A percentile compares a stretch with the other conserved stretches of the same genome.
Conservation (phyloP, 2,113 vertebrate species). For the Apistogramma diplotaenia region DNA sequence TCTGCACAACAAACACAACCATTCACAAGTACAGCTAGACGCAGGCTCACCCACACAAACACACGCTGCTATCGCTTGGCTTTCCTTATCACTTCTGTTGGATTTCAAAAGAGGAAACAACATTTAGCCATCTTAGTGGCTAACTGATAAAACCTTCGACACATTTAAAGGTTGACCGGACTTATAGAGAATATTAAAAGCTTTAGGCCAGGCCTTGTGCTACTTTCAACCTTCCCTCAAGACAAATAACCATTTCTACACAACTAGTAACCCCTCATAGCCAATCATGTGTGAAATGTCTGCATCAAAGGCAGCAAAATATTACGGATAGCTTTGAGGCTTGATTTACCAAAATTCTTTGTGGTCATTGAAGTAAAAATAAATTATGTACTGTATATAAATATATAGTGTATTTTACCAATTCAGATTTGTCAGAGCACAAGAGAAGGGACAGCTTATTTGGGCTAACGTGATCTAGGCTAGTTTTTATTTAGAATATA, state of each 20-base stretch:
- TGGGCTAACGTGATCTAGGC: background rate
- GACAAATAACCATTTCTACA: slow-evolving; percentile 18
- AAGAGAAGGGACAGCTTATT: background rate
- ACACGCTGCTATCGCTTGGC: slow-evolving; percentile 21
- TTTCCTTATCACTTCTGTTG: slow-evolving; percentile 49
- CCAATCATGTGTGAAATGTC: slow-evolving; percentile 42
- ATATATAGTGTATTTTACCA: background rate
- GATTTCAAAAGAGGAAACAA: slow-evolving; percentile 39
- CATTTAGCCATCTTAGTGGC: slow-evolving; percentile 43
- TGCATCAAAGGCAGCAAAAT: slow-evolving; percentile 15
- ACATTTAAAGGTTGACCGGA: slow-evolving; percentile 35
- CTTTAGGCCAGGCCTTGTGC: slow-evolving; percentile 1
- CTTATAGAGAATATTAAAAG: slow-evolving; percentile 25
- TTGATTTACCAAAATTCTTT: background rate
- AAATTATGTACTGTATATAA: too few relatives aligned
- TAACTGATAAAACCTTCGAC: slow-evolving; percentile 32
- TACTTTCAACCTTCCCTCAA: background rate
- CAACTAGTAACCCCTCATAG: background rate
- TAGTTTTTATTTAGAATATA: background rate
- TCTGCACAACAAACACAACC: slow-evolving; percentile 24
- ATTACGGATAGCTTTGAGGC: slow-evolving; percentile 3
- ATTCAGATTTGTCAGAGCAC: background rate
- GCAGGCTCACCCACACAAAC: background rate
- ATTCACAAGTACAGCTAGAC: background rate
- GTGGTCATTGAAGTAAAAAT: background rate